These are phyloP conservation scores for Ophion costatus DNA, from an alignment of 2,888 invertebrate species.

Conservation along the genomic window DNA sequence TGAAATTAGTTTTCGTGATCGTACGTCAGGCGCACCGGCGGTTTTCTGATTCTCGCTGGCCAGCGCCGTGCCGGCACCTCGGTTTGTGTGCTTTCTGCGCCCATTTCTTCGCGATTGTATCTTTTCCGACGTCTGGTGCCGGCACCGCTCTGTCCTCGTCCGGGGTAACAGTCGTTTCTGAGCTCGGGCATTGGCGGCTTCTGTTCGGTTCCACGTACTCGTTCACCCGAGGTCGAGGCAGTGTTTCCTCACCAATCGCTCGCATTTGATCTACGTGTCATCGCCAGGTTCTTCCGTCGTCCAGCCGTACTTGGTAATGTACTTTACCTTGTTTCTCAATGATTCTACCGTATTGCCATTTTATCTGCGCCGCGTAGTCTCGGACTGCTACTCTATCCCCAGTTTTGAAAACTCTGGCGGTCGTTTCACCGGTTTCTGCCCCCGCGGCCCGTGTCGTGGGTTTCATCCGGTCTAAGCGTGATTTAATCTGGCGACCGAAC, in stretches of 20 bases:
- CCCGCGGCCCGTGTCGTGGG: not conserved
- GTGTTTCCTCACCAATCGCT: slow-evolving; percentile 6
- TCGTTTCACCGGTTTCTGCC: not conserved
- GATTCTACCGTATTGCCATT: slow-evolving; percentile 25
- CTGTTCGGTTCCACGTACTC: not conserved
- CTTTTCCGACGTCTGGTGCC: too few species aligned
- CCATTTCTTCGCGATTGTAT: not conserved
- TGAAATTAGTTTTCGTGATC: slow-evolving; percentile 5
- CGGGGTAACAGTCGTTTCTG: too few species aligned
- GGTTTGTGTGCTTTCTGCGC: not conserved
- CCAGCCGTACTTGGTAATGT: slow-evolving; percentile 8
- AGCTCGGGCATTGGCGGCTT: too few species aligned
- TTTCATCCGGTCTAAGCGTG: slow-evolving; percentile 12
- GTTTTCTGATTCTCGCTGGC: slow-evolving; percentile 21
- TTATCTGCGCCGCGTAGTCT: slow-evolving; percentile 6
- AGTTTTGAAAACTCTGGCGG: slow-evolving; percentile 7
- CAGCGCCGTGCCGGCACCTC: slow-evolving; percentile 28
- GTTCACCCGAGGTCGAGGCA: slow-evolving; percentile 14
- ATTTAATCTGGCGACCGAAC: not conserved
- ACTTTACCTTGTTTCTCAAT: not conserved
- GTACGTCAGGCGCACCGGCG: slow-evolving; percentile 11
- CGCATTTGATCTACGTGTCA: slow-evolving; percentile 12
- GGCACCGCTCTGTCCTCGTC: too few species aligned
- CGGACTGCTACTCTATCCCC: slow-evolving; percentile 10
- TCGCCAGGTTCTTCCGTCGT: not conserved